Base-by-base conservation (phyloP, 1,140 invertebrate species). In the Cardiocondyla obscurior region DNA sequence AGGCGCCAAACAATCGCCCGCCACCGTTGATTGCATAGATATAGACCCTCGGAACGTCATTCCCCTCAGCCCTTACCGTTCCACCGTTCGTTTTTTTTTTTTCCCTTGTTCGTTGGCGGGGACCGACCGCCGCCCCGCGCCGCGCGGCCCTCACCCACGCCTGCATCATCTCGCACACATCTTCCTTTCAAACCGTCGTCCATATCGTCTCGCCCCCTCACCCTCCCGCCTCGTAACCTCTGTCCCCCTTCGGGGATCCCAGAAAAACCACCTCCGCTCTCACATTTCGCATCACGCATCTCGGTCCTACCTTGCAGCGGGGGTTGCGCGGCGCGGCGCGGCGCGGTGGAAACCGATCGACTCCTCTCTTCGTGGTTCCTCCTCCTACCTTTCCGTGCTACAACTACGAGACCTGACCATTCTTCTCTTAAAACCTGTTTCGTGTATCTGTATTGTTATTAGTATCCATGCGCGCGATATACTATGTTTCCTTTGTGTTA, bases 371-470 rank as follows among this genome's bases (percentile, higher is more conserved):
- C 60, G 19, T 36, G 53, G 62, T 85, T 81, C 79, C 79, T 60
- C 51, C 53, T 81, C 70, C 82, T 58, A 58, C 57, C 55, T 81
- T 64, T 72, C 72, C 55, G 69, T 77, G n/a, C 53, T 42, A 28
- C 72, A 49, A 76, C 64, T 51, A 55, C 82, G 28, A 77, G 46
- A 79, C 69, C 70, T 46, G 84, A 46, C 86, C 72, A 89, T 91
- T 92, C 90, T 92, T 92, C 88, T 92, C 88, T 86, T 36, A 42
- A 92, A 92, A 92, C 91, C 91, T 90, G 91, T 92, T 92, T 92
- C 84, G 88, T 88, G 85, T 90, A 83, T 86, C 91, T 90, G 88
- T 85, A 86, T 90, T 92, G 84, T 93, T 92, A 89, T 92, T 92
- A 92, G 91, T 90, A 87, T 67, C 83, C 84, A 81, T 62, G 44